Evolutionary conservation across 2,888 invertebrate species (phyloP).

Genomic region (Idaea aversata): DNA sequence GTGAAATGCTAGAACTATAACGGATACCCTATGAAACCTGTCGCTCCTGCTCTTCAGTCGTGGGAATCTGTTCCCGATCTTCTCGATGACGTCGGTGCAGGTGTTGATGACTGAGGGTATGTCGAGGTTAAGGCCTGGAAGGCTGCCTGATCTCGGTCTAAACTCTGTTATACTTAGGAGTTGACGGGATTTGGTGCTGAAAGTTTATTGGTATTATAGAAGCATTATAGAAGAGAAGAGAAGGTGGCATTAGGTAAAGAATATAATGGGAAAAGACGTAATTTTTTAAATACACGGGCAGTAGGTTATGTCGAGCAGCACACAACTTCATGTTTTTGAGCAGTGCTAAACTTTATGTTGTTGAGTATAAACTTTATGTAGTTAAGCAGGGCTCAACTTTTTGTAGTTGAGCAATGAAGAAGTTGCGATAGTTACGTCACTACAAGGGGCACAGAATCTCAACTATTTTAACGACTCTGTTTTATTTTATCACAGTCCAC

Average conservation of each 20-base stretch:
- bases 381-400: too few species aligned
- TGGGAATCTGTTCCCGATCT: conserved; percentile 70
- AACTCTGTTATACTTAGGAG: conserved; percentile 43
- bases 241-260: not conserved
- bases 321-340: too few species aligned
- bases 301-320: too few species aligned
- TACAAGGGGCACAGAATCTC: too few species aligned
- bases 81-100: conserved; percentile 72
- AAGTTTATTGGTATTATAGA: conserved; percentile 16
- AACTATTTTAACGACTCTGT: not conserved
- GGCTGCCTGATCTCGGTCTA: conserved; percentile 64
- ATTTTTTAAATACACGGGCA: too few species aligned
- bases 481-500: not conserved
- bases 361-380: too few species aligned
- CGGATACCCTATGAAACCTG: conserved; percentile 81
- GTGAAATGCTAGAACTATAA: not conserved
- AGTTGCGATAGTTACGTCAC: too few species aligned
- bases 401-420: too few species aligned
- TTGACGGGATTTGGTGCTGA: conserved; percentile 6
- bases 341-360: too few species aligned
- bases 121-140: conserved; percentile 47
- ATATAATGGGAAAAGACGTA: too few species aligned
- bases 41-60: conserved; percentile 78
- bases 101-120: conserved; percentile 41
- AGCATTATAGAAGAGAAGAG: not conserved